A percentile compares a stretch with the other conserved stretches of the same genome.
phyloP scores from a whole-genome alignment of 53 echinoderm and acorn worm species.

The Zoroaster sp. region DNA sequence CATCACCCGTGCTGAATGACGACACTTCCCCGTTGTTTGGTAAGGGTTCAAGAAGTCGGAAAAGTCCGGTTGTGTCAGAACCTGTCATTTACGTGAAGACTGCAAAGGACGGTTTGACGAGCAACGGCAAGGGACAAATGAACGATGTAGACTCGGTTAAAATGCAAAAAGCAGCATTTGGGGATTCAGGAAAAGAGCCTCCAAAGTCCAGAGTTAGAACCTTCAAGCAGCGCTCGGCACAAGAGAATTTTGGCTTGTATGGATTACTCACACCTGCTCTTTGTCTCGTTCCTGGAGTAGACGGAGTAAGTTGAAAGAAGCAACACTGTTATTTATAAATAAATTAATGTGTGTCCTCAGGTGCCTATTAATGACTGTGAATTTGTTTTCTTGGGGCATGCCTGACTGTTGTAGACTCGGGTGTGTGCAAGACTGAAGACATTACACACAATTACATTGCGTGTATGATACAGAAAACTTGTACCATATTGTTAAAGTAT shows the following conservation, averaged over 20 bases:
- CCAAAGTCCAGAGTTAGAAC: conserved; percentile 42
- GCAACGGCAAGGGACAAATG: background rate
- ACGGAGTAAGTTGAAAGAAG: conserved; percentile 92
- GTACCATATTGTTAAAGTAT: no score
- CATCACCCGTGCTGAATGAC: conserved; percentile 18
- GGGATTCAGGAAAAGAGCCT: background rate
- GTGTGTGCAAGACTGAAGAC: no score
- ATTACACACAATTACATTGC: no score
- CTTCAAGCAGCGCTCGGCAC: conserved; percentile 83
- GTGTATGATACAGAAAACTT: no score
- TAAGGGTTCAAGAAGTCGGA: conserved; percentile 22
- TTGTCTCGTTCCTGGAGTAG: conserved; percentile 87
- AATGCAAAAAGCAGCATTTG: background rate
- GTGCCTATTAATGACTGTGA: no score
- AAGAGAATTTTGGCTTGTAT: conserved; percentile 95
- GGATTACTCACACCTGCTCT: conserved; percentile 92
- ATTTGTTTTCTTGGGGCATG: no score
- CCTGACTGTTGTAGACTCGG: no score
- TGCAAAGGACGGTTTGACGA: background rate
- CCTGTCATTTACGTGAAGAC: background rate
- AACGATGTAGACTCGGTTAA: background rate
- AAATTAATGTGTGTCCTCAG: no score
- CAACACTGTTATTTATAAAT: no score
- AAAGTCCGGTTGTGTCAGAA: background rate
- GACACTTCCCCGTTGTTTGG: conserved; percentile 20